Evolutionary conservation across 2,113 vertebrate species (phyloP).

Genomic region (Leptodactylus fuscus): DNA sequence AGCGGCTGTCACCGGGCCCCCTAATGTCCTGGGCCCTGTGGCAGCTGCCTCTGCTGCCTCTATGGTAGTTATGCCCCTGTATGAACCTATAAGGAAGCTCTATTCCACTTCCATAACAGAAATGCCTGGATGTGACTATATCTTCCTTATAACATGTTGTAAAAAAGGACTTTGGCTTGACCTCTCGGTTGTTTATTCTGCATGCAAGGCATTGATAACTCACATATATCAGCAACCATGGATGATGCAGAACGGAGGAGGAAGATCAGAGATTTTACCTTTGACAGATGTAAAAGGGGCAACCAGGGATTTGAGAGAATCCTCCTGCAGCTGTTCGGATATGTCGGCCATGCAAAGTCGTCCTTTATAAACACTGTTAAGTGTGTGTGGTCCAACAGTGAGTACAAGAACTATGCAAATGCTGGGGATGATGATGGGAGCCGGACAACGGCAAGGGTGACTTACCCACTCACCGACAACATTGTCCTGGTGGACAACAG

Average conservation of each 20-base stretch:
- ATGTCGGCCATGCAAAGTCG: slow-evolving; percentile 16
- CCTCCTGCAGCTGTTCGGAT: slow-evolving; percentile 14
- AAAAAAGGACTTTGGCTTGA: not conserved
- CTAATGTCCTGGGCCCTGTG: too few species aligned
- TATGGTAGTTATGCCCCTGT: too few species aligned
- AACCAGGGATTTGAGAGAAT: not conserved
- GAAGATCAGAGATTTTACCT: not conserved
- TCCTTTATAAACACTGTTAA: slow-evolving; percentile 29
- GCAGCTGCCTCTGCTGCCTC: too few species aligned
- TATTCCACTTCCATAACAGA: too few species aligned
- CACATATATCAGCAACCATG: not conserved
- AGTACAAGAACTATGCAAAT: not conserved
- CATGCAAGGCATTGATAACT: not conserved
- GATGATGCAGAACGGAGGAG: not conserved
- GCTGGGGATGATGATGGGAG: not conserved
- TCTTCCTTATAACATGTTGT: too few species aligned
- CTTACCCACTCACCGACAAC: slow-evolving; percentile 1
- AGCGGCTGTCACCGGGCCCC: too few species aligned
- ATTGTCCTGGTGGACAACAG: slow-evolving; percentile 32
- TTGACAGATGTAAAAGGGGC: slow-evolving; percentile 2
- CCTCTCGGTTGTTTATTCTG: not conserved
- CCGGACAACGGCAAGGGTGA: not conserved
- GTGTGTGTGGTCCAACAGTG: not conserved
- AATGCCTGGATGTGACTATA: too few species aligned
- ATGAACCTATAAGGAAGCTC: too few species aligned